Evolutionary conservation across 2,797 vertebrate genomes (phyloP).

Genomic region (Falco biarmicus): DNA sequence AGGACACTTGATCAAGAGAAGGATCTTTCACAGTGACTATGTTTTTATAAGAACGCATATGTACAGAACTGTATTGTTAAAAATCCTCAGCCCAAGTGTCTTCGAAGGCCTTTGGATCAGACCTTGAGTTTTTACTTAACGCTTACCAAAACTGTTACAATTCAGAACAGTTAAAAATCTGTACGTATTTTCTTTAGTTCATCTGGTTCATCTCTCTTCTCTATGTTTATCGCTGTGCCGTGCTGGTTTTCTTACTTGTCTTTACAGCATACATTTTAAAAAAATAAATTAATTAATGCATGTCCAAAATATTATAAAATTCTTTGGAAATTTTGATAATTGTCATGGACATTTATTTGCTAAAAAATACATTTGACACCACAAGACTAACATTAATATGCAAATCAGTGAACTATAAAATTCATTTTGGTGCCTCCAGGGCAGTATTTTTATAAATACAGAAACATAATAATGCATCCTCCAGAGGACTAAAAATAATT

Average conservation of each 20-base stretch:
- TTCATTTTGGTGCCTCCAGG: constrained; percentile 79
- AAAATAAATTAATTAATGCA: neutral
- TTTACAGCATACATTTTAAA: neutral
- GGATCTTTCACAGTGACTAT: neutral
- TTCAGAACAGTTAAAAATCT: neutral
- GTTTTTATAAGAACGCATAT: neutral
- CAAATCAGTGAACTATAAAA: constrained; percentile 81
- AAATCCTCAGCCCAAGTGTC: neutral
- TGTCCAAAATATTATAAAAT: neutral
- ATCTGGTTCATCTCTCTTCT: neutral
- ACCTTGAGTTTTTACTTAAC: neutral
- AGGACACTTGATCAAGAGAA: neutral
- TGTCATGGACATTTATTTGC: constrained; percentile 55
- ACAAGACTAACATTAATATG: constrained; percentile 76
- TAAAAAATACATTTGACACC: constrained; percentile 68
- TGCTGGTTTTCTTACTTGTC: neutral
- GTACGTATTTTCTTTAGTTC: neutral
- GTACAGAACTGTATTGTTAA: neutral
- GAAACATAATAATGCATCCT: constrained; percentile 83
- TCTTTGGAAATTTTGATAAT: constrained; percentile 54
- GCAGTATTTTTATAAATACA: constrained; percentile 85
- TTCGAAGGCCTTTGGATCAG: neutral
- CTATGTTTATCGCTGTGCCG: neutral
- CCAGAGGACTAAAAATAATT: constrained; percentile 85
- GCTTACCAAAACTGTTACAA: neutral